Evolutionary conservation across 2,888 invertebrate species (phyloP), one percentile per base, ranked within the genome.

Genomic region (Falcaria lacertinaria): DNA sequence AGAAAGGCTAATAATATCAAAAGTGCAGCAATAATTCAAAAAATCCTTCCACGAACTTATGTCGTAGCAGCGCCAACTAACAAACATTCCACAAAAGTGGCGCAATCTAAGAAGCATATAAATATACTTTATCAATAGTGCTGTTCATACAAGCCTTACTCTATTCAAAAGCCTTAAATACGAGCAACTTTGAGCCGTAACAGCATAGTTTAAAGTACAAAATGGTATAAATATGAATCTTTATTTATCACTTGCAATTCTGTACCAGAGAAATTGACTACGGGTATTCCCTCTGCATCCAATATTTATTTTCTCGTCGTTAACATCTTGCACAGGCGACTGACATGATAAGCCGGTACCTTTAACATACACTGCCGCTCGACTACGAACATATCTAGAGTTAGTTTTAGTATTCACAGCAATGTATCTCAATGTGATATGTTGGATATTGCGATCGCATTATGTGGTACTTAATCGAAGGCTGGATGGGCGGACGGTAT

Each of bases 261-360:
- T 63, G 62, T 69, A 60, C 58, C 58, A 54, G 67, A 70, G 70
- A 72, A 78, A 80, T 76, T 66, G 70, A 76, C 73, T 75, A 50
- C 70, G 77, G 75, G 78, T 70, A 79, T 79, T 80, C 76, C 78
- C 78, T 70, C 60, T 55, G 54, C 68, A 67, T 71, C 55, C 69
- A 65, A 70, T 71, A 69, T 75, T 72, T 68, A 72, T 71, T 64
- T 64, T 54, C 52, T 54, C 54, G 41, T 45, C 44, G 47, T 36
- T 19, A 36, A 19, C 15, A 28, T 28, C 28, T 28, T 28, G 28
- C 28, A 14, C 19, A 4, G 3, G 4, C 25, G 22, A 15, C 7
- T 14, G 2, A 2, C 15, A 13, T 13, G 22, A 15, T 37, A 14
- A 13, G 5, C 14, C 15, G 4, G 15, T 37, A 7, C 15, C 22